Evolutionary conservation across 2,113 vertebrate species (phyloP).

Genomic region (Mus pahari): DNA sequence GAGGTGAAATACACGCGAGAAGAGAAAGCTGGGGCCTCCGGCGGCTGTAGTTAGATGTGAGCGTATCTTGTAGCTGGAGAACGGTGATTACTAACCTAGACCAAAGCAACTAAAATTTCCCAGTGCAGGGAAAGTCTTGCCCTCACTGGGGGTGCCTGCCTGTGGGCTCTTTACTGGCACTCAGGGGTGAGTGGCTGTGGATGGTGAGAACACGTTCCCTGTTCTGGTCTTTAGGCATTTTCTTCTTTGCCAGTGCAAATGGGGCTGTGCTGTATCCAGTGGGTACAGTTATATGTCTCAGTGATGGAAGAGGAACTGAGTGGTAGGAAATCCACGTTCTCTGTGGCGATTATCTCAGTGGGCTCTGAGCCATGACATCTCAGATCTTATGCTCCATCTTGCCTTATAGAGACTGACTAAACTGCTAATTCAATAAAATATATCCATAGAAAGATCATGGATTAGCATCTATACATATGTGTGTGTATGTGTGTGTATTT

Average conservation of each 20-base stretch:
- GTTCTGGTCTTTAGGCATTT: constrained; percentile 4
- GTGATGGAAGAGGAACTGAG: not conserved
- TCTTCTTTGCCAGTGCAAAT: not conserved
- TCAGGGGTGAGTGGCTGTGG: not conserved
- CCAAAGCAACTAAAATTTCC: constrained; percentile 30
- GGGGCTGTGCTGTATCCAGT: not conserved
- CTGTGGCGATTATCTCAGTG: not conserved
- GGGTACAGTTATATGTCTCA: not conserved
- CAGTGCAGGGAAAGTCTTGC: not conserved
- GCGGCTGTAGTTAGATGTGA: not conserved
- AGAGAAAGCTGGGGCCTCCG: not conserved
- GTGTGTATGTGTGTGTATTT: not conserved
- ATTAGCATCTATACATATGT: not conserved
- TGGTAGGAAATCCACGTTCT: not conserved
- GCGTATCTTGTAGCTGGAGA: not conserved
- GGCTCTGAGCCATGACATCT: not conserved
- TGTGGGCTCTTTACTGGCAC: constrained; percentile 52
- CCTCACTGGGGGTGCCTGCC: not conserved
- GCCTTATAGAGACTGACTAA: not conserved
- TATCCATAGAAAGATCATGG: not conserved
- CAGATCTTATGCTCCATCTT: constrained; percentile 8
- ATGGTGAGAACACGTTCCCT: constrained; percentile 12
- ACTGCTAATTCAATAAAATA: not conserved
- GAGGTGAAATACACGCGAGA: not conserved
- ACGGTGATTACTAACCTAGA: not conserved